phyloP scores from a whole-genome alignment of 2,888 invertebrate genomes.

The Acleris holmiana region DNA sequence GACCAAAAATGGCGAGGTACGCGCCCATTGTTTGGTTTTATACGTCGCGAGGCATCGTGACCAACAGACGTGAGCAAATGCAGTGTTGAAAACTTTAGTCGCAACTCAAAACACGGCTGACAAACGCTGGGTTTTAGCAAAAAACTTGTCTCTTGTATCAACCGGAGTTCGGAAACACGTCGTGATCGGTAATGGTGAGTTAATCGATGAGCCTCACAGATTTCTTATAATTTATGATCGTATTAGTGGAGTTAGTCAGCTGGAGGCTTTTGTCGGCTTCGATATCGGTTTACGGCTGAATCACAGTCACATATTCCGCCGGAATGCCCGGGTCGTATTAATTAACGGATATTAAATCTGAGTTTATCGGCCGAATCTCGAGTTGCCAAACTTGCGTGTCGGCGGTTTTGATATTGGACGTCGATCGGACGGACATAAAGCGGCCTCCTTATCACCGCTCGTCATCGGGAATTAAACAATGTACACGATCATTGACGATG shows the following conservation, averaged over 20 bases:
- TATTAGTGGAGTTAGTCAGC: conserved; percentile 79
- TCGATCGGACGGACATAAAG: conserved; percentile 62
- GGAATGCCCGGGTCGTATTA: conserved; percentile 81
- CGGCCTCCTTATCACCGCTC: conserved; percentile 71
- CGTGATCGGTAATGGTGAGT: conserved; percentile 47
- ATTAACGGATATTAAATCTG: conserved; percentile 83
- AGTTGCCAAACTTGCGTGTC: conserved; percentile 79
- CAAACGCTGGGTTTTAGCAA: conserved; percentile 42
- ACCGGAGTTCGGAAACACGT: conserved; percentile 25
- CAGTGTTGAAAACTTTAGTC: conserved; percentile 44
- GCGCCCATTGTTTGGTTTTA: conserved; percentile 67
- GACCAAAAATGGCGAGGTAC: conserved; percentile 64
- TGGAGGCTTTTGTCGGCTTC: conserved; percentile 75
- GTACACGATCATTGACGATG: conserved; percentile 76
- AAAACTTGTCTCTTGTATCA: conserved; percentile 35
- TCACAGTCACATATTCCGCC: conserved; percentile 76
- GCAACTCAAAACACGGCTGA: conserved; percentile 40
- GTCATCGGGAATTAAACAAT: conserved; percentile 81
- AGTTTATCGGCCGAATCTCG: conserved; percentile 81
- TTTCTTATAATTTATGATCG: conserved; percentile 82
- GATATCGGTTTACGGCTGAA: conserved; percentile 74
- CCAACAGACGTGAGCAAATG: conserved; percentile 67
- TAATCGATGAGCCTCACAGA: conserved; percentile 70
- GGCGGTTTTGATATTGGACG: conserved; percentile 70
- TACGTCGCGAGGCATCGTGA: conserved; percentile 46